Percentiles rank a stretch among this genome's conserved stretches.
Conservation (phyloP, 2,113 vertebrate genomes). For the Pseudolaguvia tuberculata region DNA sequence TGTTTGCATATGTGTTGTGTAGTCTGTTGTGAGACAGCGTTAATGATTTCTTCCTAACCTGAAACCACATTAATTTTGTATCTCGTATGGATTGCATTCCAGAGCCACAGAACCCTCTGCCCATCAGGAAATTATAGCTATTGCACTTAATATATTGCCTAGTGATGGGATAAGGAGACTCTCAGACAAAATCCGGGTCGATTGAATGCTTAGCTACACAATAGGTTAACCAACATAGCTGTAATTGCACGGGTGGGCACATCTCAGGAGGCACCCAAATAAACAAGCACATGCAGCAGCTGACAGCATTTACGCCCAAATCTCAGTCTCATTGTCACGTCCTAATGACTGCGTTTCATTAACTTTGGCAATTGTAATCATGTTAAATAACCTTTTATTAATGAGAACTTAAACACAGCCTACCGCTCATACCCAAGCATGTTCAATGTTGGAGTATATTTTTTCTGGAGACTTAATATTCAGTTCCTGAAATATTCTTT, state of each 20-base stretch:
- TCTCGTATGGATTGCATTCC: conserved; percentile 9
- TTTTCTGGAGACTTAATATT: background rate
- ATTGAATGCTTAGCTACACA: conserved; percentile 39
- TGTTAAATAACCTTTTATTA: conserved; percentile 34
- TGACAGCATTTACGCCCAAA: conserved; percentile 37
- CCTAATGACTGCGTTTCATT: conserved; percentile 21
- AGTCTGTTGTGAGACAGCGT: conserved; percentile 23
- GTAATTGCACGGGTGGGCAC: conserved; percentile 31
- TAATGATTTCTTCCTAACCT: conserved; percentile 38
- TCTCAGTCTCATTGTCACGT: conserved; percentile 35
- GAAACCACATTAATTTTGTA: conserved; percentile 39
- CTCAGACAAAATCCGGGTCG: conserved; percentile 34
- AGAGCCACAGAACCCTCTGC: conserved; percentile 17
- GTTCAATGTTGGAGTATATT: background rate
- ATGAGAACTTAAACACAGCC: conserved; percentile 19
- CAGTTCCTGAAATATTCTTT: background rate
- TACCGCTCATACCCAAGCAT: background rate
- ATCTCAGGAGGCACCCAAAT: conserved; percentile 29
- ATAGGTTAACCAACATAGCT: conserved; percentile 40
- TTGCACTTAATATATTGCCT: conserved; percentile 32
- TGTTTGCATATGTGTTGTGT: conserved; percentile 32
- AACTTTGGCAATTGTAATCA: conserved; percentile 37
- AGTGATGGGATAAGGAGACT: conserved; percentile 25
- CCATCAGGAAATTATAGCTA: conserved; percentile 34
- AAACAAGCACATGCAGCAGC: conserved; percentile 31